Evolutionary conservation across 2,113 vertebrate genomes (phyloP), one percentile per base, ranked within the genome.

Genomic region (Antechinus flavipes): DNA sequence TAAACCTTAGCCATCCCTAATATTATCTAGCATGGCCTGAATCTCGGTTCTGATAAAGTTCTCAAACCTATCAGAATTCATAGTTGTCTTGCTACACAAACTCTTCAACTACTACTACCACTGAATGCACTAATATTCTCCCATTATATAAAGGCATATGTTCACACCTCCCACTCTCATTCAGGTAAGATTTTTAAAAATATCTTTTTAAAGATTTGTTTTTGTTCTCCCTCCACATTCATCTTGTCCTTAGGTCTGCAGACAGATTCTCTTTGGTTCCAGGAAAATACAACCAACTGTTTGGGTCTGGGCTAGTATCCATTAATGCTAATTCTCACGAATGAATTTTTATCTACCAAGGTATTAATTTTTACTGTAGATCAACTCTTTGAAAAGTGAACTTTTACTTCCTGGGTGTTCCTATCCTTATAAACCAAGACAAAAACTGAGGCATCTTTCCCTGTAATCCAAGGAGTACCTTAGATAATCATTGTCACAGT

Each of bases 181-280:
- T 89, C 53, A 50, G 35, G 9, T 50, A 89, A 89, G 92, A 55
- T 90, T 76, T 53, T 58, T 47, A 56, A 84, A 84, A 58, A 24
- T 84, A 84, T 49, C 23, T 93, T 89, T 84, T 84, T 23, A 84
- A 58, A 94, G 94, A 84, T 93, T 94, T 84, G 68, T 84, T 84
- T 84, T 84, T 84, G 68, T 42, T 84, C 68, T 84, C 19, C 35
- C 19, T 42, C 68, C n/a, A 84, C 68, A 84, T 84, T 84, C 68
- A n/a, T 84, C 16, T 84, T 42, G n/a, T 84, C 68, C 68, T 84
- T 84, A 42, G 68, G 68, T 84, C 68, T 84, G 68, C 68, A 84
- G 68, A 84, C 68, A 84, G 68, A 84, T 84, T 84, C 68, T 42
- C 68, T 46, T 93, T 96, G 94, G 95, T 93, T 91, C 46, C 35